These are phyloP conservation scores for Petromus typicus DNA, from an alignment of 2,113 vertebrate genomes.

Conservation along the genomic window DNA sequence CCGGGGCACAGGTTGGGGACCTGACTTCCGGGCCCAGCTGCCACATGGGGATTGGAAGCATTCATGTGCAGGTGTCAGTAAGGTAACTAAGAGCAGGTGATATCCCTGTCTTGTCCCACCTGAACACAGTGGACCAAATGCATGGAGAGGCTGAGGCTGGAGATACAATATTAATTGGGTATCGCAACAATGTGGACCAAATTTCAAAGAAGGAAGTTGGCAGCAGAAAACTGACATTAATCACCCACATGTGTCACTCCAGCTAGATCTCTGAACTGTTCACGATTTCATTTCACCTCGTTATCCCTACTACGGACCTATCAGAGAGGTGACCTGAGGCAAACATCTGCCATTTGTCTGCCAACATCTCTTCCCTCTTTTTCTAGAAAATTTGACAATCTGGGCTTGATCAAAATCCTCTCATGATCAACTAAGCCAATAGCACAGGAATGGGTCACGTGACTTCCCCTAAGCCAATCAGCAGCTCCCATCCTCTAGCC, in stretches of 20 bases:
- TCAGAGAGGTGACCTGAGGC: not conserved
- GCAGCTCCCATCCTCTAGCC: not conserved
- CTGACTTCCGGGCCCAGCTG: not conserved
- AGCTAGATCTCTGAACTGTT: not conserved
- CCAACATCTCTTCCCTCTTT: not conserved
- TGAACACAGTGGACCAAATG: not conserved
- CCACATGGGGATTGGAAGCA: not conserved
- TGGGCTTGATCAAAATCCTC: not conserved
- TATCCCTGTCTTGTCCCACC: not conserved
- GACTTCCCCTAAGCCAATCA: constrained; percentile 18
- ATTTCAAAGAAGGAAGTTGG: not conserved
- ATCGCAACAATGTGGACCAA: not conserved
- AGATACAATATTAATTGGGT: not conserved
- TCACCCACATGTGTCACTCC: too few relatives aligned
- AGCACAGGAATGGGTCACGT: not conserved
- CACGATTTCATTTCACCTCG: not conserved
- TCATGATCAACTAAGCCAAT: accelerated
- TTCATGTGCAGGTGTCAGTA: not conserved
- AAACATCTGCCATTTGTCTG: not conserved
- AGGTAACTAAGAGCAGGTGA: not conserved
- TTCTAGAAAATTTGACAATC: not conserved
- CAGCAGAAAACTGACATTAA: not conserved
- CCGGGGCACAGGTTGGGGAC: accelerated
- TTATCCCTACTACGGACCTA: not conserved
- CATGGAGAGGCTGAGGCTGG: not conserved